Base-by-base conservation (phyloP, 2,113 vertebrate genomes). In the Anarhynchus alexandrinus region DNA sequence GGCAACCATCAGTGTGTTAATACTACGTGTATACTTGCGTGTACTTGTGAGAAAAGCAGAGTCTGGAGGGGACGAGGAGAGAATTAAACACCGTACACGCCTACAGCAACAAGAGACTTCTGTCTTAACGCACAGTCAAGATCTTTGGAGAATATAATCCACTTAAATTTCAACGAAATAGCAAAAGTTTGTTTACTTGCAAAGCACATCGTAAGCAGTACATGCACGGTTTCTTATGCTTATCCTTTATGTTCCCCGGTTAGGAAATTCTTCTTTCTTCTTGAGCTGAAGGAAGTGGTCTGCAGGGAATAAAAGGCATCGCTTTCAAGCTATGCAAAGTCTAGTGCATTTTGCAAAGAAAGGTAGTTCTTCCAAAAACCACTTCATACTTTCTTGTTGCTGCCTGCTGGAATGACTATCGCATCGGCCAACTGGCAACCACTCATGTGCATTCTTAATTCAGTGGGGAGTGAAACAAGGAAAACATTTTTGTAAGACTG, bases 401-500 rank as follows among this genome's bases (percentile, higher is more conserved):
- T 81, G 93, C 94, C 95, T 96, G 88, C 87, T 96, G 93, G 95
- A 97, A 95, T 95, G 93, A 76, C 80, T 94, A 85, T 90, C 23
- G 22, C 81, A 45, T n/a, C 77, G 74, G 97, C 98, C 98, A 98
- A 88, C 62, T 98, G 98, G 98, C 97, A 97, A 43, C 83, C 42
- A 5, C 26, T 83, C 83, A 82, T 80, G 57, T 90, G 90, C 96
- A 92, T 97, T 98, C 95, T 97, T 97, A 97, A 96, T 97, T 97
- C 97, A 95, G 91, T 80, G 84, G 95, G 95, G 97, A 98, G 80
- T 19, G 69, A 95, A 97, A 96, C 77, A 97, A 98, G 93, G 95
- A 97, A 98, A 98, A 98, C 96, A 98, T 98, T 98, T 98, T 97
- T 95, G 88, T 93, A 97, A 95, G 96, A 18, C 90, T 97, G 78